Conservation (phyloP, 2,888 invertebrate genomes). For the Tubiluchus corallicola region DNA sequence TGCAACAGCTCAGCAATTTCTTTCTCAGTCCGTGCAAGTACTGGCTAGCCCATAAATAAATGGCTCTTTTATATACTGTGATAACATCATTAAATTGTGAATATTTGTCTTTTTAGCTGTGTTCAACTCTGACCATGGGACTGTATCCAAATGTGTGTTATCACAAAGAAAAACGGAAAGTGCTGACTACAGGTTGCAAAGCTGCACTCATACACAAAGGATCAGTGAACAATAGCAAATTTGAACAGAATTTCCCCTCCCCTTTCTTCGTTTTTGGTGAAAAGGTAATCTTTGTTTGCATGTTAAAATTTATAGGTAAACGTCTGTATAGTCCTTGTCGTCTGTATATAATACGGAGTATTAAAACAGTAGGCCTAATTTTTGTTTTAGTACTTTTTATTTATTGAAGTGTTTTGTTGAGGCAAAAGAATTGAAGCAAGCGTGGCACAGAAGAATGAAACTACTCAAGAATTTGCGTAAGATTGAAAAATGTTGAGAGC, state of each 20-base stretch:
- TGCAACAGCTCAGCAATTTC: not conserved
- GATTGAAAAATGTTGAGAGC: no score
- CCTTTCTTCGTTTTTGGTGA: constrained; percentile 96
- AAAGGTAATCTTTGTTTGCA: constrained; percentile 39
- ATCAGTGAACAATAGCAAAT: constrained; percentile 66
- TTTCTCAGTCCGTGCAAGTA: constrained; percentile 4
- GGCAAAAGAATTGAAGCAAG: no score
- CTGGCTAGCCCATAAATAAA: not conserved
- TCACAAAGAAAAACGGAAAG: constrained; percentile 85
- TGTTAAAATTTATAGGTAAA: not conserved
- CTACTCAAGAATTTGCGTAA: no score
- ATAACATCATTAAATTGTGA: constrained; percentile 7
- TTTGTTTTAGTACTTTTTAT: not conserved
- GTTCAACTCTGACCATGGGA: constrained; percentile 69
- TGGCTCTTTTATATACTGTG: not conserved
- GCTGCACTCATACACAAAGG: constrained; percentile 88
- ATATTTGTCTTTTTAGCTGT: constrained; percentile 29
- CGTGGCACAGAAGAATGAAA: no score
- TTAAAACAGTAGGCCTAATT: constrained; percentile 4
- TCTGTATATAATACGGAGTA: not conserved
- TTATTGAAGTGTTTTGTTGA: constrained; percentile 4
- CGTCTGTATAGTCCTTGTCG: not conserved
- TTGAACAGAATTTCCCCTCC: constrained; percentile 63
- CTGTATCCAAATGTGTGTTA: constrained; percentile 91
- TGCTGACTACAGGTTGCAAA: constrained; percentile 83